Base-by-base conservation (phyloP, 2,797 vertebrate species). In the Crypturellus tataupa region DNA sequence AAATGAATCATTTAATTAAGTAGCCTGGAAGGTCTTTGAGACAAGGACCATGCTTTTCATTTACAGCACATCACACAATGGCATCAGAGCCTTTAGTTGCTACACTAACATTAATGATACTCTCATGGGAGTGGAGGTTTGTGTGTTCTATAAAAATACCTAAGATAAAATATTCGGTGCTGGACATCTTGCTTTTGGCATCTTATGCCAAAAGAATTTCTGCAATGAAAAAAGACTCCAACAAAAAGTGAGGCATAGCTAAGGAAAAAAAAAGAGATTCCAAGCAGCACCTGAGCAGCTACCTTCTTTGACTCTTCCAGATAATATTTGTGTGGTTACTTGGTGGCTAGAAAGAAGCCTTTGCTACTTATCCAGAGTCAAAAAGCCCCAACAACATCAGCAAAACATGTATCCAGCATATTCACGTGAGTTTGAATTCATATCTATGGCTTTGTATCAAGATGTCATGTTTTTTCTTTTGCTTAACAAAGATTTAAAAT, bases 401-500 rank as follows among this genome's bases (percentile, higher is more conserved):
- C 23, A 51, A 12, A 75, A 14, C 10, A 4, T 4, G 2, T 56
- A 53, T 40, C 10, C 7, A 3, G n/a, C 4, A 0, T 39, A 42
- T 49, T 95, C 10, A 63, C 0, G 0, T 44, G 31, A 87, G 11
- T 33, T 80, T 78, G 58, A 80, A 53, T 67, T 87, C n/a, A 55
- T 13, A 39, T 91, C 33, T 58, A 71, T 33, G 70, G 27, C 7
- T 49, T 67, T 56, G 3, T 17, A 46, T 37, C 21, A 35, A 59
- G 21, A 58, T 8, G 40, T 21, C 19, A 8, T 55, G n/a, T 24
- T 10, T 46, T 40, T 83, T 46, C 37, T 83, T 56, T 77, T 77
- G 13, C 24, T 33, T 88, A 77, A 33, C 9, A 73, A 79, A 73
- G 12, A 4, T 76, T 89, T 87, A 51, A 85, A 87, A 51, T 62